phyloP scores from a whole-genome alignment of 2,888 invertebrate species.

The Drosophila atripex region DNA sequence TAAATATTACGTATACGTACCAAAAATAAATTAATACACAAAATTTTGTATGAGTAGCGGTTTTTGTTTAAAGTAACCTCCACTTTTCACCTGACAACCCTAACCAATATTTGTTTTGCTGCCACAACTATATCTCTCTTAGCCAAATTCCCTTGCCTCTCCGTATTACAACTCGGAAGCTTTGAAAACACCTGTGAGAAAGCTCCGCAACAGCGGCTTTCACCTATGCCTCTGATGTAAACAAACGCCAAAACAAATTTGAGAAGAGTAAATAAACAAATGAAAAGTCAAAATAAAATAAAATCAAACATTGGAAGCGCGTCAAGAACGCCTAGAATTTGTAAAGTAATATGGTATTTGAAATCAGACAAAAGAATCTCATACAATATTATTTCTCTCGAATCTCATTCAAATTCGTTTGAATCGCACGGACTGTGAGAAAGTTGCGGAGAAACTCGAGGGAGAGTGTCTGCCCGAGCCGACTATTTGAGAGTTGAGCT shows the following conservation, averaged over 20 bases:
- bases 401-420: background rate
- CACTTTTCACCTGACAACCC: slow-evolving; percentile 49
- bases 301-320: slow-evolving; percentile 57
- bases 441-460: slow-evolving; percentile 1
- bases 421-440: background rate
- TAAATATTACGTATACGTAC: background rate
- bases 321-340: slow-evolving; percentile 39
- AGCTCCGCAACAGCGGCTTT: slow-evolving; percentile 52
- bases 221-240: slow-evolving; percentile 49
- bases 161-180: slow-evolving; percentile 43
- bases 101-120: background rate
- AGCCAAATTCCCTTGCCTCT: slow-evolving; percentile 2
- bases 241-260: slow-evolving; percentile 47
- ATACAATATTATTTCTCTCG: slow-evolving; percentile 1
- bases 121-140: slow-evolving; percentile 19
- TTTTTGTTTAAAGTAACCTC: background rate
- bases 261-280: slow-evolving; percentile 34
- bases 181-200: slow-evolving; percentile 68
- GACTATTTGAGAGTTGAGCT: slow-evolving; percentile 29
- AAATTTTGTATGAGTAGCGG: too few species aligned
- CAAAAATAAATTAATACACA: background rate
- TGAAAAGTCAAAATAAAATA: slow-evolving; percentile 45
- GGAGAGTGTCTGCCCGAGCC: slow-evolving; percentile 12
- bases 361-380: slow-evolving; percentile 1
- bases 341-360: slow-evolving; percentile 20